Conservation (phyloP, 2,113 vertebrate species). For the Aptenodytes patagonicus region DNA sequence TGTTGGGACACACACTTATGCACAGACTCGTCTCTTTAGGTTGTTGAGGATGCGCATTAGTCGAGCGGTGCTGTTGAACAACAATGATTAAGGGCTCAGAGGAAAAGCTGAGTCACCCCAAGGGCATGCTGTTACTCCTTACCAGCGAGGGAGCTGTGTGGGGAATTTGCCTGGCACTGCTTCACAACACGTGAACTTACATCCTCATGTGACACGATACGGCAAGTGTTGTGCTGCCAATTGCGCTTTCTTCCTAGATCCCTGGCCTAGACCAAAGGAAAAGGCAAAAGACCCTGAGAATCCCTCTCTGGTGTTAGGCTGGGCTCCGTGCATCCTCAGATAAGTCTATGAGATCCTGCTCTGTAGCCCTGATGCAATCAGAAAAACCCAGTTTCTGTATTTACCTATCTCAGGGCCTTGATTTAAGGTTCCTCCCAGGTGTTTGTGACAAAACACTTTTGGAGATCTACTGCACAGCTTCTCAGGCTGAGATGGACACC, state of each 20-base stretch:
- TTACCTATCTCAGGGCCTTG: background rate
- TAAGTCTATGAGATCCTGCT: background rate
- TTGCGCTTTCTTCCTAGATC: background rate
- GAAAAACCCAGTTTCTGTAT: background rate
- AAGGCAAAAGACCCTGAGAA: background rate
- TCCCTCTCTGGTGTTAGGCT: background rate
- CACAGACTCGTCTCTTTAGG: background rate
- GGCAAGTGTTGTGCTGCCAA: background rate
- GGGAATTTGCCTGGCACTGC: background rate
- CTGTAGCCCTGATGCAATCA: background rate
- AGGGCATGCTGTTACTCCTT: background rate
- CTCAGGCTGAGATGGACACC: background rate
- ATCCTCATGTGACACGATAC: background rate
- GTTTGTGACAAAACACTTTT: background rate
- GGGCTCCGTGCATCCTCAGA: background rate
- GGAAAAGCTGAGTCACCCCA: constrained; percentile 25
- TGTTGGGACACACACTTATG: background rate
- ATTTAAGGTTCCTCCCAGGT: background rate
- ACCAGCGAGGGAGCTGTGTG: background rate
- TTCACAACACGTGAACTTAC: background rate
- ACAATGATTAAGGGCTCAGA: background rate
- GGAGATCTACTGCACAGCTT: background rate
- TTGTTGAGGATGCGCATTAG: background rate
- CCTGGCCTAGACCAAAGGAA: background rate
- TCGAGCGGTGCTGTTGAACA: background rate